Evolutionary conservation across 2,888 invertebrate species (phyloP), one percentile per base, ranked within the genome.

Genomic region (Holacanthella duospinosa): DNA sequence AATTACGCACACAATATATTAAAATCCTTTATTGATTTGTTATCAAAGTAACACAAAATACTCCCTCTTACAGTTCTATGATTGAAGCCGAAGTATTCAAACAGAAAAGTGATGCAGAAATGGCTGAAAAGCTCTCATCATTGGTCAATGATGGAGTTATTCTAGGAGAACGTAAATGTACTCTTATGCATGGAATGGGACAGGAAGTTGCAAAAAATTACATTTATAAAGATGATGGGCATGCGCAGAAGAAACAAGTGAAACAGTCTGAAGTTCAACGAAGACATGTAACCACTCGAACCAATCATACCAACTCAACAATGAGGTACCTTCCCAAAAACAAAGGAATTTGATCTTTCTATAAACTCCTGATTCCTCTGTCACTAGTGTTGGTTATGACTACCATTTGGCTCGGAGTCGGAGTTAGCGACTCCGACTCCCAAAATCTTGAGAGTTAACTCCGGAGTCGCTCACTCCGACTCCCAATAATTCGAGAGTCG

Each of bases 151-250:
- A 69, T 21, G 70, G 70, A 28, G 64, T 61, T 28, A 64, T 72
- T 43, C 48, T 68, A 25, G 71, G 71, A 0, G 69, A 71, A 27
- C 55, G 71, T 16, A 61, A 64, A 59, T 59, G 66, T 27, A 48
- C 64, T 25, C 57, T 72, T 16, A 29, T 68, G 25, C 65, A 70
- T 36, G 72, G 68, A 28, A 68, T 72, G 64, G 64, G 64, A 6
- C 59, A 70, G 24, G 54, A 66, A 29, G 48, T 72, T 4, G 64
- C 71, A 1, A 48, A 67, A 56, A 68, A 69, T 60, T 72, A 67
- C 58, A 70, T 71, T 55, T 72, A 71, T 44, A 62, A 62, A 4
- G 44, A 29, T n/a, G 62, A 60, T n/a, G 69, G 63, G 68, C n/a
- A 64, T n/a, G 19, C 21, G 6, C 48, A 16, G 19, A 48, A 48